Base-by-base conservation (phyloP, 2,113 vertebrate genomes). In the Notarius quadriscutis region DNA sequence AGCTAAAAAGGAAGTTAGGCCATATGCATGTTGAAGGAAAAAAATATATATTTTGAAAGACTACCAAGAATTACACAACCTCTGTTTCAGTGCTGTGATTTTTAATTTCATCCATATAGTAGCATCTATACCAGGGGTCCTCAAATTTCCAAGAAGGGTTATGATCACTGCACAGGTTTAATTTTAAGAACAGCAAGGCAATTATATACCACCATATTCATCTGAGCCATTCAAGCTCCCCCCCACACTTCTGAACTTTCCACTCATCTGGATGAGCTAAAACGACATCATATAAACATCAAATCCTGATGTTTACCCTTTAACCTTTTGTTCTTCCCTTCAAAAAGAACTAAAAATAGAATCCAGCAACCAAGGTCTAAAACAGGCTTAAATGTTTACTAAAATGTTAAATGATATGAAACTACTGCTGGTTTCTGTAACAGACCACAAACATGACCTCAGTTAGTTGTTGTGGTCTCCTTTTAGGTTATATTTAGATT, bases 391-490 rank as follows among this genome's bases (percentile, higher is more conserved):
- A 48, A 41, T 48, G 18, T 8, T 48, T 30, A 17, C 30, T 34
- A 10, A 41, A 57, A 58, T 8, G 30, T 51, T 53, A 41, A 41
- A 41, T 78, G 22, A 65, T 34, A 30, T 27, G 60, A 9, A n/a
- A 7, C 74, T 10, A 5, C 27, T 41, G 18, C 9, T 50, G 41
- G 41, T 50, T 50, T 25, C 41, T 22, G 20, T 30, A 27, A 7
- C 7, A 20, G 15, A 58, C 41, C 63, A 69, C 48, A 53, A 51
- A 84, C 27, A 53, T 71, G 50, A 79, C 27, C 14, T 55, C 74
- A 65, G 48, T 55, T 20, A 41, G 60, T 86, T 86, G 75, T 80
- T 86, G 75, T 79, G 85, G 85, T 69, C 50, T 69, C 51, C 4
- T 41, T 25, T 55, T 15, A 79, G 58, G 67, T 53, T 80, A 25